phyloP scores from a whole-genome alignment of 2,797 vertebrate species.

The Linurgus olivaceus region DNA sequence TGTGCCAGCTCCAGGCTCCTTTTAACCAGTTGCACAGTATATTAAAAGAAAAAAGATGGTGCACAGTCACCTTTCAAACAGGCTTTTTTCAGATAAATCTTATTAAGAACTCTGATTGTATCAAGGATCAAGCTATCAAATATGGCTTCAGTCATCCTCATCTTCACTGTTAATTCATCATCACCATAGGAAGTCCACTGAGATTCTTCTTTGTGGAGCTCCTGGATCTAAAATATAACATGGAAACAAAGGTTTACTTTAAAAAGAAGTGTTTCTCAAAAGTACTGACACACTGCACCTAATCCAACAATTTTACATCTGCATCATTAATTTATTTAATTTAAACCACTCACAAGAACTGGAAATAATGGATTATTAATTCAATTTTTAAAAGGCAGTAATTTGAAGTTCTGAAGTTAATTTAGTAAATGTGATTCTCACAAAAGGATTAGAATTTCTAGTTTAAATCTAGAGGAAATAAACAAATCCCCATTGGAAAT shows the following conservation, averaged over 20 bases:
- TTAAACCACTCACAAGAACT: background rate
- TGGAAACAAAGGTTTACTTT: background rate
- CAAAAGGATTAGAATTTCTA: background rate
- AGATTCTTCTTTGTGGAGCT: slow-evolving; percentile 21
- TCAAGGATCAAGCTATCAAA: slow-evolving; percentile 53
- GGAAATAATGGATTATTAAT: background rate
- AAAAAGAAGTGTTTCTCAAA: background rate
- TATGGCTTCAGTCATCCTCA: slow-evolving; percentile 49
- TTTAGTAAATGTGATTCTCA: background rate
- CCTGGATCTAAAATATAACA: slow-evolving; percentile 21
- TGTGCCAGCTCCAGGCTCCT: background rate
- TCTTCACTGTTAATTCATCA: slow-evolving; percentile 60
- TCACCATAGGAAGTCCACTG: slow-evolving; percentile 33
- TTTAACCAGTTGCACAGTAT: background rate
- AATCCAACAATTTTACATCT: background rate
- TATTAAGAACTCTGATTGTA: slow-evolving; percentile 49
- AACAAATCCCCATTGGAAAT: background rate
- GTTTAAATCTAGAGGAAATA: background rate
- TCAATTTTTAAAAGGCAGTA: background rate
- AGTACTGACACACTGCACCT: background rate
- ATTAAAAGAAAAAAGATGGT: background rate
- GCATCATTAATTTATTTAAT: background rate
- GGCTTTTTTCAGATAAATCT: slow-evolving; percentile 24
- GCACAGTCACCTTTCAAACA: background rate
- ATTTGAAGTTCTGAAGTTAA: background rate